Percentiles rank a stretch among this genome's conserved stretches.
Conservation (phyloP, 2,888 invertebrate species). For the Callimorpha dominula region DNA sequence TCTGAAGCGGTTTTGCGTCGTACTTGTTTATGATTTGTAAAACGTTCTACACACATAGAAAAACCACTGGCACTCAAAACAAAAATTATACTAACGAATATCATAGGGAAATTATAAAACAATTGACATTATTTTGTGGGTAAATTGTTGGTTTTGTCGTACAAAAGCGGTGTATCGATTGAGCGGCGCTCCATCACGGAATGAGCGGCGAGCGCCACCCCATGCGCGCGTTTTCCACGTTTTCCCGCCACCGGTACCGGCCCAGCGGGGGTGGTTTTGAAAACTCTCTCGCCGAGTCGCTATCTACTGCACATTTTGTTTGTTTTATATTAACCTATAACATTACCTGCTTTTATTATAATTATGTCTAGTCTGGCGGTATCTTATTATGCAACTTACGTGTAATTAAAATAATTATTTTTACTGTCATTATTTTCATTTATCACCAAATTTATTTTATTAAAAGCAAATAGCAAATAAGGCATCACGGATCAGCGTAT, state of each 20-base stretch:
- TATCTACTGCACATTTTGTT: conserved; percentile 61
- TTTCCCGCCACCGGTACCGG: conserved; percentile 71
- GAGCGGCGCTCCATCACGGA: conserved; percentile 77
- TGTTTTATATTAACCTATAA: conserved; percentile 49
- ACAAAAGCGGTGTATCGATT: conserved; percentile 74
- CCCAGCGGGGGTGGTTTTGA: conserved; percentile 45
- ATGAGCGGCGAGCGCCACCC: conserved; percentile 68
- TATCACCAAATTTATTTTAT: no score
- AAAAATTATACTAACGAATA: conserved; percentile 19
- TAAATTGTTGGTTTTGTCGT: conserved; percentile 52
- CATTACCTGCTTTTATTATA: conserved; percentile 42
- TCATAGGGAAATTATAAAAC: conserved; percentile 37
- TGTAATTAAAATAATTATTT: conserved; percentile 1
- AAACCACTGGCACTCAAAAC: conserved; percentile 38
- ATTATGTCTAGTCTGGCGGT: conserved; percentile 25
- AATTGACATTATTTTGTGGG: conserved; percentile 44
- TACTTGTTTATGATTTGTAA: conserved; percentile 60
- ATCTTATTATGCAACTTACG: conserved; percentile 16
- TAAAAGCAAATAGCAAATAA: background rate
- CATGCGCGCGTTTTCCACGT: conserved; percentile 82
- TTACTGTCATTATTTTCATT: no score
- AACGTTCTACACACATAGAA: conserved; percentile 37
- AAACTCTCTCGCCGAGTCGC: conserved; percentile 52
- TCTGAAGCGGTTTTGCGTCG: conserved; percentile 71
- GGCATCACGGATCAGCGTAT: background rate